Percentiles rank a stretch among this genome's conserved stretches.
These are phyloP conservation scores for Taenaris catops DNA, from an alignment of 2,888 invertebrate genomes.

Conservation along the genomic window DNA sequence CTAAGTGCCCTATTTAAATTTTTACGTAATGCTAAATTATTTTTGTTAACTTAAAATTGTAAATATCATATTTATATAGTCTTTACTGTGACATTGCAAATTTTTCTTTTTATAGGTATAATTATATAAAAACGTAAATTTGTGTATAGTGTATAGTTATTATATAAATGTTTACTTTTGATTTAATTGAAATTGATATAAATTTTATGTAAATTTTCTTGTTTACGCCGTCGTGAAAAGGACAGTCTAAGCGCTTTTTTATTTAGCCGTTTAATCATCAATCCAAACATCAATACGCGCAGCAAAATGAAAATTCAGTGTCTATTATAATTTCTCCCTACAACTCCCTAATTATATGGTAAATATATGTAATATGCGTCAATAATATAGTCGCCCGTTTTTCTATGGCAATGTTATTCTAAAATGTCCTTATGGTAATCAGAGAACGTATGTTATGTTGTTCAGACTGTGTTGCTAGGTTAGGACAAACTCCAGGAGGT, in stretches of 20 bases:
- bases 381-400: too few relatives aligned
- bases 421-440: slow-evolving; percentile 3
- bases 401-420: too few relatives aligned
- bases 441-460: background rate
- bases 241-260: slow-evolving; percentile 19
- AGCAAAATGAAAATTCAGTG: slow-evolving; percentile 3
- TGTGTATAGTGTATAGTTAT: background rate
- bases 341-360: too few relatives aligned
- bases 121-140: slow-evolving; percentile 9
- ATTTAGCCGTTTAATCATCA: slow-evolving; percentile 37
- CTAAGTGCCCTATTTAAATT: too few relatives aligned
- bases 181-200: too few relatives aligned
- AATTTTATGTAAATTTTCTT: too few relatives aligned
- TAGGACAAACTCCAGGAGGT: slow-evolving; percentile 2
- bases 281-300: slow-evolving; percentile 48
- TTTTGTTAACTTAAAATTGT: too few relatives aligned
- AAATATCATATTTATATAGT: too few relatives aligned
- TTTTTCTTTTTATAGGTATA: slow-evolving; percentile 11
- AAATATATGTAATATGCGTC: too few relatives aligned
- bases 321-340: too few relatives aligned
- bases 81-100: slow-evolving; percentile 16
- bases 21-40: too few relatives aligned
- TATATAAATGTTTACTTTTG: too few relatives aligned
- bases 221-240: background rate
- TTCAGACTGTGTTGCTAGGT: slow-evolving; percentile 7